Base-by-base conservation (phyloP, 2,888 invertebrate genomes). In the Sesia apiformis region DNA sequence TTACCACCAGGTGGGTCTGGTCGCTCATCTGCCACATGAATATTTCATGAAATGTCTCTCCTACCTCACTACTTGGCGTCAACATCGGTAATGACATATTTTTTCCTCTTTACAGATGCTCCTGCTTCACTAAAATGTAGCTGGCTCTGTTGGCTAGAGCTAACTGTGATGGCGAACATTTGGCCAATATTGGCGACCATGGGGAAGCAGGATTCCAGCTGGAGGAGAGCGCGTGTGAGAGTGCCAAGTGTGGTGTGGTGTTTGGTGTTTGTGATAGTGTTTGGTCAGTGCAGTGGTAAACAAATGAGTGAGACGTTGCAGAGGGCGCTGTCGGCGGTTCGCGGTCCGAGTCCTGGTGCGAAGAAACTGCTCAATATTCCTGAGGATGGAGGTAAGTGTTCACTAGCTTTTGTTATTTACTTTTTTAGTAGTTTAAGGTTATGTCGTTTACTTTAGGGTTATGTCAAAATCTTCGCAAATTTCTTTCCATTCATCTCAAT, bases 301-400 rank as follows among this genome's bases (percentile, higher is more conserved):
- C 88, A 88, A 64, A 90, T 90, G 69, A 90, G 90, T 67, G 90
- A 90, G 75, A 90, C 90, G 60, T 70, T 90, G 65, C 90, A 90
- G 76, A 69, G 90, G 69, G 90, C 90, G 68, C 72, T 90, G 73
- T 90, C 90, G 38, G 90, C 90, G 50, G 90, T 88, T 4, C 63
- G 90, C 0, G 90, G 90, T 1, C 90, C 90, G 49, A 90, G 90
- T 60, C 90, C 90, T 51, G 90, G 90, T 0, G 90, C 90, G 4
- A 90, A 90, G 81, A 90, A 90, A 69, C 68, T 90, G 73, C 79
- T 90, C 39, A 90, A 90, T 63, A 90, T 90, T 54, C 90, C 90
- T 55, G 90, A 90, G 62, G 90, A 90, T 84, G 90, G 89, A 90
- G 90, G 90, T 90, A 52, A 66, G 84, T 65, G 38, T 41, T 41